Base-by-base conservation (phyloP, 2,888 invertebrate species). In the Adelphocoris suturalis region DNA sequence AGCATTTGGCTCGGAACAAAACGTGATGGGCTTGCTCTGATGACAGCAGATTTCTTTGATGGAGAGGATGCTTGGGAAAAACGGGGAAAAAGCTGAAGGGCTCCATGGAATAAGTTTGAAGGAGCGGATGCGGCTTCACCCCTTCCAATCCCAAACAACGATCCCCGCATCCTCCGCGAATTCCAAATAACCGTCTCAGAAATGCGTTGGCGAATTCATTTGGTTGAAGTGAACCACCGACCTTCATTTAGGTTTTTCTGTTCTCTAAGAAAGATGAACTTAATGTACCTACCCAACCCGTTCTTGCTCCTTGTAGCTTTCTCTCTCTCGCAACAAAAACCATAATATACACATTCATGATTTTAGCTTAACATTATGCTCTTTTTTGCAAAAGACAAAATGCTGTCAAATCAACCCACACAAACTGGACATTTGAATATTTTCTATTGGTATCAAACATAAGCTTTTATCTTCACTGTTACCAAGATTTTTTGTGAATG, bases 171-270 rank as follows among this genome's bases (percentile, higher is more conserved):
- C 68, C 68, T 19, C 68, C 27, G 27, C 68, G 68, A 68, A 68
- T 68, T 68, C 68, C 68, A 68, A 68, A 68, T 68, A 68, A 68
- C 68, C 68, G 23, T 68, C 27, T 68, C 68, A 68, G 68, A 68
- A 68, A 68, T 68, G 68, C 23, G 68, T 68, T 27, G 68, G 68
- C 68, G 68, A 68, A 68, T 68, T 68, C 68, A 68, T 68, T 68
- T 68, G 68, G 23, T 23, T 68, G 23, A 23, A 68, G 68, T 23
- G 68, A 68, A 23, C 68, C 68, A 23, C 68, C 68, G 68, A 23
- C 68, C 68, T 68, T 68, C 68, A 23, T 68, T 68, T 23, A 23
- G 7, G 68, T 68, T 68, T 68, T 19, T 68, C 27, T 23, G 5
- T 23, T 23, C 68, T 23, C 68, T 68, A 68, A 68, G 68, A 68